phyloP scores from a whole-genome alignment of 2,113 vertebrate genomes.

The Elanoides forficatus region DNA sequence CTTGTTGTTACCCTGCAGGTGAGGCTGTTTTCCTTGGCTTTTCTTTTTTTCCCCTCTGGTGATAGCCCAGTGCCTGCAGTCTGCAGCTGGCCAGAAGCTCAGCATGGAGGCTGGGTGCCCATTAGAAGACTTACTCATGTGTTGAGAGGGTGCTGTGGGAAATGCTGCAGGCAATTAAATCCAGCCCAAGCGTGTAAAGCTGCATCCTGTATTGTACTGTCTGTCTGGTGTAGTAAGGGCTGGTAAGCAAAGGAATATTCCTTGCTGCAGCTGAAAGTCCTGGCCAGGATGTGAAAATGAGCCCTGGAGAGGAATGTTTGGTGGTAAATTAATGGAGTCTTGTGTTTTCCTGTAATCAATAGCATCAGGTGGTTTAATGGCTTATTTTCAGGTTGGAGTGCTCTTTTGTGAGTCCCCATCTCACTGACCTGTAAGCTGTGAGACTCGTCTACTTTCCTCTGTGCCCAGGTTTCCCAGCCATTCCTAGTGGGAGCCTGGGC shows the following conservation, averaged over 20 bases:
- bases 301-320: background rate
- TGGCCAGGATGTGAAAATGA: background rate
- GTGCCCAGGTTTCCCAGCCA: background rate
- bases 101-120: rapidly evolving
- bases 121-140: rapidly evolving
- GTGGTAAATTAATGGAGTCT: background rate
- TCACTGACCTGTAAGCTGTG: background rate
- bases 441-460: background rate
- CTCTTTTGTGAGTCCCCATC: background rate
- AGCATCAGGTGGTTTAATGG: background rate
- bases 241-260: background rate
- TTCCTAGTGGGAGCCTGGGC: background rate
- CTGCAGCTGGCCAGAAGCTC: background rate
- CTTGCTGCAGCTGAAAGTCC: background rate
- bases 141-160: background rate
- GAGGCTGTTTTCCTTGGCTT: background rate
- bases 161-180: background rate
- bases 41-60: background rate
- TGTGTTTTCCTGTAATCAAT: background rate
- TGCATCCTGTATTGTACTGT: too few relatives aligned
- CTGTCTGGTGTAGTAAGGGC: background rate
- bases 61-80: background rate
- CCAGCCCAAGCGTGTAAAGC: background rate
- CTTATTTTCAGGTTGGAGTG: background rate
- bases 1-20: rapidly evolving